phyloP scores from a whole-genome alignment of 2,113 vertebrate genomes.

The Onychorhynchus coronatus region DNA sequence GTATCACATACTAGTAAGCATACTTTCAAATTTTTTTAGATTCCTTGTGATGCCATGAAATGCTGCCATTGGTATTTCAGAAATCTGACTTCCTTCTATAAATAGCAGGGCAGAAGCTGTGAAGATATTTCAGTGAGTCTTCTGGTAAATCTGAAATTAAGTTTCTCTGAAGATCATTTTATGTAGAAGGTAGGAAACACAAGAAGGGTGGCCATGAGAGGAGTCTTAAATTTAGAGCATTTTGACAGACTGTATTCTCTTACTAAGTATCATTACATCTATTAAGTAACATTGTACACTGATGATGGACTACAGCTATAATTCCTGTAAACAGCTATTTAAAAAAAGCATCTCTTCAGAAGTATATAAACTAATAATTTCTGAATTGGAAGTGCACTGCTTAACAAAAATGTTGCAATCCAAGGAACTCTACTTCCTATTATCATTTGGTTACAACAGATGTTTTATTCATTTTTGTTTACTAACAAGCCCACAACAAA shows the following conservation, averaged over 20 bases:
- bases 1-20: neutral
- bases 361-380: neutral
- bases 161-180: neutral
- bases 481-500: neutral
- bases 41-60: neutral
- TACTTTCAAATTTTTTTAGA: neutral
- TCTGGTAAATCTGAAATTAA: neutral
- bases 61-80: neutral
- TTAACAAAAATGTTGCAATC: neutral
- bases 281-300: neutral
- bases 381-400: neutral
- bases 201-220: neutral
- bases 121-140: neutral
- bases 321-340: neutral
- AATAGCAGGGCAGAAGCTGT: neutral
- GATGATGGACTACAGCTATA: neutral
- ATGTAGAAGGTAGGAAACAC: neutral
- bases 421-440: neutral
- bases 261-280: neutral
- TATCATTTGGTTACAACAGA: neutral
- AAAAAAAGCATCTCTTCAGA: neutral
- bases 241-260: neutral
- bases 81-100: neutral
- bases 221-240: neutral
- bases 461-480: neutral